Percentiles rank a stretch among this genome's conserved stretches.
Conservation (phyloP, 2,888 invertebrate species). For the Agriotes lineatus region DNA sequence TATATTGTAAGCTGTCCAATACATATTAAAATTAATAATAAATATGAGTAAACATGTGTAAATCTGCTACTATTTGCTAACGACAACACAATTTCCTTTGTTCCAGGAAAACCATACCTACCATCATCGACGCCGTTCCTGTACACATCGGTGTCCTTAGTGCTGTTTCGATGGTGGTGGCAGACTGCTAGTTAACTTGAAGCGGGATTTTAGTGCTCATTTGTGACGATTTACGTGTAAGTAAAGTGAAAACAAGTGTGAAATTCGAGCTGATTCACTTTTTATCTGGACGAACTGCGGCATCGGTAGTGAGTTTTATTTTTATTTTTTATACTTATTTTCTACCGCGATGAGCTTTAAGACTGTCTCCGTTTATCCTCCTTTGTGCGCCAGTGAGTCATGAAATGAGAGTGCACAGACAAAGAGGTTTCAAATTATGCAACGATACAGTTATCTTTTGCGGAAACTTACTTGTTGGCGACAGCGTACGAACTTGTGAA, state of each 20-base stretch:
- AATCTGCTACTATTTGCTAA: too few species aligned
- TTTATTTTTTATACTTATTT: constrained; percentile 25
- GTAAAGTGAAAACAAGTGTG: constrained; percentile 44
- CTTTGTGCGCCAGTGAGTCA: constrained; percentile 34
- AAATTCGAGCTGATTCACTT: constrained; percentile 24
- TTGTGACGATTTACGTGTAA: constrained; percentile 42
- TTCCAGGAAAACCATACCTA: constrained; percentile 33
- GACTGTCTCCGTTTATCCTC: constrained; percentile 19
- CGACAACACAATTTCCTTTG: too few species aligned
- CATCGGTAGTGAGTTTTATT: constrained; percentile 25
- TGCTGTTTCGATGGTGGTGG: constrained; percentile 29
- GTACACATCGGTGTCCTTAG: constrained; percentile 26
- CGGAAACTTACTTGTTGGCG: constrained; percentile 14
- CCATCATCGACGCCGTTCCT: constrained; percentile 26
- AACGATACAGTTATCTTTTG: constrained; percentile 32
- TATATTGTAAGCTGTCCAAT: too few species aligned
- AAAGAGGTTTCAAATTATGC: constrained; percentile 34
- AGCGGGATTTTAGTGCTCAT: constrained; percentile 44
- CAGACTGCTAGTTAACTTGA: constrained; percentile 42
- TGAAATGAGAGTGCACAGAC: constrained; percentile 31
- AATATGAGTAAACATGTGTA: too few species aligned
- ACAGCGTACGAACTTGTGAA: constrained; percentile 9
- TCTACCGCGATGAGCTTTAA: constrained; percentile 21
- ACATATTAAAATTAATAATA: too few species aligned
- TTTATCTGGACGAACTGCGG: constrained; percentile 19